Evolutionary conservation across 2,888 invertebrate genomes (phyloP), one percentile per base, ranked within the genome.

Genomic region (Acheta domesticus): DNA sequence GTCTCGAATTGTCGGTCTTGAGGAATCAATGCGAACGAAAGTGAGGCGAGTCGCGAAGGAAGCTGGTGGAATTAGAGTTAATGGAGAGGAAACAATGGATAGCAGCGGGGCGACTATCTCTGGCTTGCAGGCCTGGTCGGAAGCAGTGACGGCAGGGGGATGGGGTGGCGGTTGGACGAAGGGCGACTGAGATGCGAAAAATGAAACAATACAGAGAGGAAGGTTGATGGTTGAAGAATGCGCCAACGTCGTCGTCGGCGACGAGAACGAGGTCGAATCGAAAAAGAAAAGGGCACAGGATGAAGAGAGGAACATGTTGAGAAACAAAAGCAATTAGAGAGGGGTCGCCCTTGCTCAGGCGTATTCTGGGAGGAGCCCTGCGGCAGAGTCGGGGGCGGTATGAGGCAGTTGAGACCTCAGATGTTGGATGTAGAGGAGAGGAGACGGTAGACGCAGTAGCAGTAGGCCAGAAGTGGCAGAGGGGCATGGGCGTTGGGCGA

Each of bases 1-100:
- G 62, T 62, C n/a, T 62, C 62, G n/a, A 62, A 62, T 62, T 62
- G 62, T 62, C n/a, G 62, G 62, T n/a, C 62, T 62, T 62, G 62
- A 19, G 14, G 62, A 62, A 62, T 62, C 62, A 62, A 62, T 62
- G 62, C 16, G n/a, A 62, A 36, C 36, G 62, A n/a, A 62, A n/a
- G 16, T n/a, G 62, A 62, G 62, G 62, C 14, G 62, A 5, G 3
- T n/a, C 62, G 16, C n/a, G 62, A n/a, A 62, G 62, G 62, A 62
- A n/a, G 16, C 62, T 19, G n/a, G 16, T n/a, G 62, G 62, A 62
- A 62, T 62, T 62, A 62, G 62, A 62, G 62, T 62, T 62, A 62
- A 62, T 62, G 62, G 62, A 62, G 62, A n/a, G n/a, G 62, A 62
- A 62, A 62, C 62, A 62, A 62, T 62, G 62, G 62, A 62, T 62